Base-by-base conservation (phyloP, 2,113 vertebrate genomes). In the Herpetotheres cachinnans region DNA sequence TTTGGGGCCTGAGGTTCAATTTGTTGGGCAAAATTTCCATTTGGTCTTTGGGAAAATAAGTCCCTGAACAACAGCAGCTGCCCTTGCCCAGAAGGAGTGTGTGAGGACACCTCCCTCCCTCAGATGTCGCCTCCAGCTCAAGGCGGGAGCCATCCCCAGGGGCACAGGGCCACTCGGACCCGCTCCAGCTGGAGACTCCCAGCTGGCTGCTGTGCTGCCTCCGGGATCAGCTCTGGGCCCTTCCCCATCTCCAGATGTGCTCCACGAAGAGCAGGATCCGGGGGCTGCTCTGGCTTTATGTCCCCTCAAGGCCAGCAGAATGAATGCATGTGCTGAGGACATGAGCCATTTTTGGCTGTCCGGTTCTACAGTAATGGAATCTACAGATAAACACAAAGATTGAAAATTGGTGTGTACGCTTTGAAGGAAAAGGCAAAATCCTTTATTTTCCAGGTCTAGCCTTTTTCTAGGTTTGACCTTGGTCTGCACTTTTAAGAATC, bases 401-500 rank as follows among this genome's bases (percentile, higher is more conserved):
- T 79, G 59, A 81, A 95, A 87, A 78, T 11, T 29, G 19, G 42
- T 63, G 61, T 65, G 19, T 54, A 76, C 0, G 5, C 69, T 78
- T 92, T 77, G 87, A 95, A 95, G 78, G 36, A 92, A 90, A 71
- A 54, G 42, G 71, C 46, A 67, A 82, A 91, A 40, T 47, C 50
- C 46, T 82, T 88, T 58, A 42, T 95, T 78, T 93, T 82, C 80
- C 73, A 94, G 92, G 55, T 62, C 59, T 36, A 77, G 77, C 49
- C 44, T 72, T 95, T 69, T 95, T 89, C 91, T 97, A 81, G 77
- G 71, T 77, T 91, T 97, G 94, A 97, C 95, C 95, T 86, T 71
- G 30, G 89, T 89, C 56, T 97, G 96, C 84, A 91, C 95, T 96
- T 91, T 67, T 59, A 91, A 87, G 91, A 95, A 91, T 95, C 56